phyloP scores from a whole-genome alignment of 1,140 invertebrate genomes.

The Apocrypta bakeri region DNA sequence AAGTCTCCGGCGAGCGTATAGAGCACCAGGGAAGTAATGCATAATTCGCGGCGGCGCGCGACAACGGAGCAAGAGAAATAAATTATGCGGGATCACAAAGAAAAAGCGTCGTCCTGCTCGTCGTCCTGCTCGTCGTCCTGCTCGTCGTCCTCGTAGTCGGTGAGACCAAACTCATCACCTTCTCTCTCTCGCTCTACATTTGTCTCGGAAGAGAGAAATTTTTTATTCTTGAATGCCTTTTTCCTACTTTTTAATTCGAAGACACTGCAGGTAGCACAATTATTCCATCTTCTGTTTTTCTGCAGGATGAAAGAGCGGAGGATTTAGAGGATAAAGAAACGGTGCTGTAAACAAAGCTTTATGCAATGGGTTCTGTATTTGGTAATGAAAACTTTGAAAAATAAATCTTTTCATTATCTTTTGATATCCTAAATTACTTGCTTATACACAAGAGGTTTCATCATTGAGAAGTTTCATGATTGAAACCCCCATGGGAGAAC shows the following conservation, averaged over 20 bases:
- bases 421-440: too few species aligned
- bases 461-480: too few species aligned
- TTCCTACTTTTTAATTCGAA: constrained; percentile 63
- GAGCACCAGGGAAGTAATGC: constrained; percentile 61
- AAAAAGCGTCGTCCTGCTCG: constrained; percentile 54
- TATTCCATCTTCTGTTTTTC: constrained; percentile 53
- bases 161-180: constrained; percentile 26
- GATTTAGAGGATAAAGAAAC: too few species aligned
- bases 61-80: constrained; percentile 67
- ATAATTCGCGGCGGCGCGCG: constrained; percentile 63
- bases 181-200: neutral
- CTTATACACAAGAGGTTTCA: too few species aligned
- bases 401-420: too few species aligned
- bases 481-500: too few species aligned
- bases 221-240: neutral
- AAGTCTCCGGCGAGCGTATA: constrained; percentile 42
- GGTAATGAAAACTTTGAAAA: too few species aligned
- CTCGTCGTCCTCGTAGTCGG: too few species aligned
- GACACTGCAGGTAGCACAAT: constrained; percentile 67
- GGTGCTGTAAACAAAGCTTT: too few species aligned
- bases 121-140: too few species aligned
- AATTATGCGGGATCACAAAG: constrained; percentile 72
- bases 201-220: neutral
- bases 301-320: constrained; percentile 4
- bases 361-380: too few species aligned